These are phyloP conservation scores for Oxyscelio sp. DNA, from an alignment of 2,888 invertebrate species.

Conservation along the genomic window DNA sequence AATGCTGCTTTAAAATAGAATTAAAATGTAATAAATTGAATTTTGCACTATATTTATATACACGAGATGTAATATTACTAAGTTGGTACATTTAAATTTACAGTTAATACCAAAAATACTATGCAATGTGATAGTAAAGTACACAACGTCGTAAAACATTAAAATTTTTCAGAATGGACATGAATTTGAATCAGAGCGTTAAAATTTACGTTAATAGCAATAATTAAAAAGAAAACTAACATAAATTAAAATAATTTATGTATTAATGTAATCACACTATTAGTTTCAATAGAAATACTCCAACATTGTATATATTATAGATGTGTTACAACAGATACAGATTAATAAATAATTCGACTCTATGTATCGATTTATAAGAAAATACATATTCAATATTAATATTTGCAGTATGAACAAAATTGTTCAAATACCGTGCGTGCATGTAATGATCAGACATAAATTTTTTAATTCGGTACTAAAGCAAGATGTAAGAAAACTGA, in stretches of 20 bases:
- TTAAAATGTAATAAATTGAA: too few species aligned
- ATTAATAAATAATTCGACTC: constrained; percentile 40
- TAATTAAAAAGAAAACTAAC: too few species aligned
- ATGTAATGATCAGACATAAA: constrained; percentile 17
- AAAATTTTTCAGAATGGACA: too few species aligned
- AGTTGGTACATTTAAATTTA: too few species aligned
- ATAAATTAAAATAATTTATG: background rate
- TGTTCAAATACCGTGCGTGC: constrained; percentile 41
- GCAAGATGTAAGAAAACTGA: constrained; percentile 7
- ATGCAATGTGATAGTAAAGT: too few species aligned
- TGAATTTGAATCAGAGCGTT: too few species aligned
- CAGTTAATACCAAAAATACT: too few species aligned
- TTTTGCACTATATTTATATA: too few species aligned
- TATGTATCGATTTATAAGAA: constrained; percentile 33
- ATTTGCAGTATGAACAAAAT: constrained; percentile 12
- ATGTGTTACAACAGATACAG: constrained; percentile 10
- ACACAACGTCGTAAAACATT: too few species aligned
- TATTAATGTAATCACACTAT: background rate
- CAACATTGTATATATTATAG: constrained; percentile 5
- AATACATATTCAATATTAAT: constrained; percentile 35
- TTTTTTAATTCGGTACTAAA: constrained; percentile 21
- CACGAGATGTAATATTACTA: too few species aligned
- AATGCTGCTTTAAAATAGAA: too few species aligned
- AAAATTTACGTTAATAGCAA: too few species aligned
- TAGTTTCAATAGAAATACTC: constrained; percentile 7